These are phyloP conservation scores for Autographa pulchrina DNA, from an alignment of 2,888 invertebrate species.

Conservation along the genomic window DNA sequence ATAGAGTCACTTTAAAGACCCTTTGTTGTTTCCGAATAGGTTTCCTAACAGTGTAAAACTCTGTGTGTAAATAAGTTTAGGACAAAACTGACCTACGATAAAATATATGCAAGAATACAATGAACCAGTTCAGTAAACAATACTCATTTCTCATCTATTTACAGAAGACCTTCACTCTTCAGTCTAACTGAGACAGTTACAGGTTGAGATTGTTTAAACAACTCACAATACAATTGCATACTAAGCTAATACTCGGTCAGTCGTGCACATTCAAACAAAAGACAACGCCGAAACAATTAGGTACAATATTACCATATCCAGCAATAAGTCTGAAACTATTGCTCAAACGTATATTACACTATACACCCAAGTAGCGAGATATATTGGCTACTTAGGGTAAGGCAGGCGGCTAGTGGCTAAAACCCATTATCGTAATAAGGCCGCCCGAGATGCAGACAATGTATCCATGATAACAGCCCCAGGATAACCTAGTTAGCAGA, in stretches of 20 bases:
- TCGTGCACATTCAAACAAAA: conserved; percentile 19
- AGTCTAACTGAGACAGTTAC: background rate
- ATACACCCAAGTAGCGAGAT: background rate
- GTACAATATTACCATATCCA: conserved; percentile 49
- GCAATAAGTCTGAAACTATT: conserved; percentile 41
- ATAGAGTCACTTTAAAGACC: too few species aligned
- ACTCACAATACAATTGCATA: background rate
- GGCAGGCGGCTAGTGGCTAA: conserved; percentile 18
- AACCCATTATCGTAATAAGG: conserved; percentile 73
- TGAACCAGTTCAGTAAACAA: too few species aligned
- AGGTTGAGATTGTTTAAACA: conserved; percentile 1
- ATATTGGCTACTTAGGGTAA: conserved; percentile 22
- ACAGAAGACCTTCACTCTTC: background rate
- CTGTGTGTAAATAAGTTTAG: too few species aligned
- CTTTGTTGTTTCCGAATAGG: too few species aligned
- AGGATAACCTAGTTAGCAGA: conserved; percentile 70
- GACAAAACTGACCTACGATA: too few species aligned
- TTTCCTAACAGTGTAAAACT: too few species aligned
- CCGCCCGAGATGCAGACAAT: conserved; percentile 79
- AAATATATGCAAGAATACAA: too few species aligned
- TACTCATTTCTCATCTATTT: background rate
- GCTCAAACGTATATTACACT: conserved; percentile 32
- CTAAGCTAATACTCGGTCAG: conserved; percentile 17
- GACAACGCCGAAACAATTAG: conserved; percentile 50
- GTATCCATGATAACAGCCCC: conserved; percentile 71